Evolutionary conservation across 2,797 vertebrate genomes (phyloP), one percentile per base, ranked within the genome.

Genomic region (Hafferia zeledoni): DNA sequence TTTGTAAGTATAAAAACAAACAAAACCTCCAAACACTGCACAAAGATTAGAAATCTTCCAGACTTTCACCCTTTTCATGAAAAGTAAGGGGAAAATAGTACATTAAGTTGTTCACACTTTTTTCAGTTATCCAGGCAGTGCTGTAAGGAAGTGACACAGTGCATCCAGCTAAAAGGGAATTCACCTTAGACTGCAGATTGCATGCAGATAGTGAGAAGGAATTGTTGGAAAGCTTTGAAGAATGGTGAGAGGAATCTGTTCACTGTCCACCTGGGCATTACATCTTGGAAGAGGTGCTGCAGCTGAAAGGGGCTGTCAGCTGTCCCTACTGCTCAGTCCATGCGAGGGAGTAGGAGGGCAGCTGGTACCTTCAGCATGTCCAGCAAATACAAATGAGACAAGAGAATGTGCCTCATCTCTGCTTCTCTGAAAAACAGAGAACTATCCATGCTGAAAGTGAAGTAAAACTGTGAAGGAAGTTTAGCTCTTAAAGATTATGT

Each of bases 281-380:
- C 1, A 1, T 53, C n/a, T 92, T 3, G 0, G 71, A 67, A 60
- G 52, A 71, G 85, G 14, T 22, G 23, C 57, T 93, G 53, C 22
- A 56, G 39, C 72, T 71, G 39, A 27, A 74, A 55, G 43, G 44
- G 19, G 5, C 76, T 43, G 6, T 69, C 44, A 85, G 9, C 41
- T 69, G 8, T 75, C 35, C 35, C 44, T 44, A 31, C 7, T 2
- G 1, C 35, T 65, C 2, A 0, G 25, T 64, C 52, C 2, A 0
- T 59, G 41, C 20, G 25, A 49, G 31, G 5, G 16, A 80, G 30
- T 23, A 52, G 19, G 7, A 55, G 17, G 27, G 52, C 49, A 49
- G n/a, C 39, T 50, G 35, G 50, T 43, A 57, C 20, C 14, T 87
- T 72, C 65, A 75, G 49, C 50, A 25, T 37, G 33, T 52, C 33